Base-by-base conservation (phyloP, 2,888 invertebrate species). In the Dioctria linearis region DNA sequence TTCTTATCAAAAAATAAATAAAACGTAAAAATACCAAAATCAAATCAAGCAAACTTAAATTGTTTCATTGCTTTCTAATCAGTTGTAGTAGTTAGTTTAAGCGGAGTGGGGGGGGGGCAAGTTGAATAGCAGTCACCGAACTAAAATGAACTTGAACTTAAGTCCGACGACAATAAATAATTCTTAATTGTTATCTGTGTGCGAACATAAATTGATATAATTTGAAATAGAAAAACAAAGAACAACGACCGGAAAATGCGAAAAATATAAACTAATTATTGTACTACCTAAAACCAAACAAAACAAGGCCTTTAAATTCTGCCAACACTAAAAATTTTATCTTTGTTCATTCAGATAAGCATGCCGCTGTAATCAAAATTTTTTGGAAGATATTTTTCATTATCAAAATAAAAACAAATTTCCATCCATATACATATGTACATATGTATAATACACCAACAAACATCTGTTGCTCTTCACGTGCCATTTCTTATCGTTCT, bases 121-220 rank as follows among this genome's bases (percentile, higher is more conserved):
- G 4, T 51, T 37, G 49, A 69, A 51, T 5, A 37, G 49, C 25
- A 69, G 69, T 69, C 51, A 13, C 25, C 37, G 51, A 69, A 51
- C 69, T 69, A 51, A 69, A 51, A 25, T 69, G 69, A 69, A 69
- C 69, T 69, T 69, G 69, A 69, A 54, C 51, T 69, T 46, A 8
- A 11, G n/a, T 54, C 11, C 11, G 54, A 54, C 54, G n/a, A 25
- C 11, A 54, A 9, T 25, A 25, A 54, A 9, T 25, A 25, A 25
- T 25, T 1, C 25, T 25, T 25, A 46, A 46, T 5, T 54, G n/a
- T 54, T 54, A 54, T 54, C 54, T 54, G 11, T 6, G 6, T 46
- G 9, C 49, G 0, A 0, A 25, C 25, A 25, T n/a, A 25, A 2
- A 46, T 46, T 46, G 49, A 46, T 46, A 46, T 46, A 25, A 25